Evolutionary conservation across 2,797 vertebrate species (phyloP).

Genomic region (Catharus ustulatus): DNA sequence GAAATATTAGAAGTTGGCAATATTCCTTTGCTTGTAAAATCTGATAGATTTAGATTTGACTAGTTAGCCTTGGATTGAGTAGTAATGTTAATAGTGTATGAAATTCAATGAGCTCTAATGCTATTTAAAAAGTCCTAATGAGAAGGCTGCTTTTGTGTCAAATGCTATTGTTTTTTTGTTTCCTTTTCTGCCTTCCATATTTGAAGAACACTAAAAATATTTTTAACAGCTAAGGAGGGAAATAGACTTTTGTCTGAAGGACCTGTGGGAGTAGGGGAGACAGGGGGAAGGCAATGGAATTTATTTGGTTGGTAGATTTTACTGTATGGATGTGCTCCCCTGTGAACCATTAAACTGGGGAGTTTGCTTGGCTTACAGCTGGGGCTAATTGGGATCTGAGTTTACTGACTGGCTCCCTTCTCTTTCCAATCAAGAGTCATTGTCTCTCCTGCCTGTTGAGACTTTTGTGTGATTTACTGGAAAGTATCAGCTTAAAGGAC

Average conservation of each 20-base stretch:
- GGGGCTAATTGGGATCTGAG: slow-evolving; percentile 48
- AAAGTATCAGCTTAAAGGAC: background rate
- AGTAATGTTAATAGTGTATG: slow-evolving; percentile 49
- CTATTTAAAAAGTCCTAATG: slow-evolving; percentile 62
- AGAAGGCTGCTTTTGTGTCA: slow-evolving; percentile 52
- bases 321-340: slow-evolving; percentile 12
- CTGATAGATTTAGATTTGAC: slow-evolving; percentile 51
- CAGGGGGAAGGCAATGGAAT: background rate
- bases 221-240: slow-evolving; percentile 56
- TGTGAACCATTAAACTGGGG: slow-evolving; percentile 53
- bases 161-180: slow-evolving; percentile 43
- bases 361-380: slow-evolving; percentile 54
- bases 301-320: slow-evolving; percentile 52
- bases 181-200: slow-evolving; percentile 32
- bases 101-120: slow-evolving; percentile 58
- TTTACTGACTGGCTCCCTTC: slow-evolving; percentile 24
- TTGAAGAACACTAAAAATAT: slow-evolving; percentile 63
- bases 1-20: slow-evolving; percentile 57
- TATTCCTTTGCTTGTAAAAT: slow-evolving; percentile 59
- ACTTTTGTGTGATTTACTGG: background rate
- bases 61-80: slow-evolving; percentile 49
- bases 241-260: slow-evolving; percentile 60
- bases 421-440: slow-evolving; percentile 38
- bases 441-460: slow-evolving; percentile 40
- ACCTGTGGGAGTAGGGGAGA: slow-evolving; percentile 5